Evolutionary conservation across 2,797 vertebrate species (phyloP).

Genomic region (Philypnodon macrostomus): DNA sequence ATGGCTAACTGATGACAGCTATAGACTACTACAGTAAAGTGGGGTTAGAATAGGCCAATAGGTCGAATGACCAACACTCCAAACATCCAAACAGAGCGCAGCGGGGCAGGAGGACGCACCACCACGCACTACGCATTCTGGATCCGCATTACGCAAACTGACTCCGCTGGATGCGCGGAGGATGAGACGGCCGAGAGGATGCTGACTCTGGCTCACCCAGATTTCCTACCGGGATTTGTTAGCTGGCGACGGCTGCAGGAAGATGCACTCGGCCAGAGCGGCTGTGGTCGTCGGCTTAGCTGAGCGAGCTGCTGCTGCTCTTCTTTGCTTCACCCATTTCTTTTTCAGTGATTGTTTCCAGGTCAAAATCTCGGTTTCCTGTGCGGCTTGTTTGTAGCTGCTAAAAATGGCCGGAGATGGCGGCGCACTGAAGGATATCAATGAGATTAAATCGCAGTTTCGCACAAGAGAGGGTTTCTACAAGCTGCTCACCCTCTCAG

Average conservation of each 20-base stretch:
- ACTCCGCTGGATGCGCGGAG: slow-evolving; percentile 40
- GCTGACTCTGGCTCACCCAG: slow-evolving; percentile 36
- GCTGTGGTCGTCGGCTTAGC: slow-evolving; percentile 50
- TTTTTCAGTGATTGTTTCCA: slow-evolving; percentile 71
- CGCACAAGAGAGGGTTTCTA: slow-evolving; percentile 91
- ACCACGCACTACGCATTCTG: slow-evolving; percentile 11
- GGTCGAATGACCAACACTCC: too few relatives aligned
- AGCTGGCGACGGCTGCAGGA: slow-evolving; percentile 27
- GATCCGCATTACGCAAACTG: slow-evolving; percentile 37
- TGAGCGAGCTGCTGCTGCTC: slow-evolving; percentile 51
- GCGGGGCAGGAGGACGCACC: slow-evolving; percentile 19
- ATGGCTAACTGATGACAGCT: too few relatives aligned
- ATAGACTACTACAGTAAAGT: too few relatives aligned
- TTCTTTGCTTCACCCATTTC: slow-evolving; percentile 36
- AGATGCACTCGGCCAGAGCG: slow-evolving; percentile 44
- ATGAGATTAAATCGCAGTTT: slow-evolving; percentile 93
- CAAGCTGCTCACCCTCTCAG: slow-evolving; percentile 88
- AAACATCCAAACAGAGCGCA: slow-evolving; percentile 50
- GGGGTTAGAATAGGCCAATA: too few relatives aligned
- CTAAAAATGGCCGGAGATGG: slow-evolving; percentile 86
- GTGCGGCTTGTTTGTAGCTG: slow-evolving; percentile 72
- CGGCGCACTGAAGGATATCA: slow-evolving; percentile 83
- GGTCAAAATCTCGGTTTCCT: slow-evolving; percentile 75
- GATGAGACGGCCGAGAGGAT: slow-evolving; percentile 42
- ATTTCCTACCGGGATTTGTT: slow-evolving; percentile 32